Evolutionary conservation across 2,797 vertebrate genomes (phyloP), one percentile per base, ranked within the genome.

Genomic region (Crenichthys baileyi): DNA sequence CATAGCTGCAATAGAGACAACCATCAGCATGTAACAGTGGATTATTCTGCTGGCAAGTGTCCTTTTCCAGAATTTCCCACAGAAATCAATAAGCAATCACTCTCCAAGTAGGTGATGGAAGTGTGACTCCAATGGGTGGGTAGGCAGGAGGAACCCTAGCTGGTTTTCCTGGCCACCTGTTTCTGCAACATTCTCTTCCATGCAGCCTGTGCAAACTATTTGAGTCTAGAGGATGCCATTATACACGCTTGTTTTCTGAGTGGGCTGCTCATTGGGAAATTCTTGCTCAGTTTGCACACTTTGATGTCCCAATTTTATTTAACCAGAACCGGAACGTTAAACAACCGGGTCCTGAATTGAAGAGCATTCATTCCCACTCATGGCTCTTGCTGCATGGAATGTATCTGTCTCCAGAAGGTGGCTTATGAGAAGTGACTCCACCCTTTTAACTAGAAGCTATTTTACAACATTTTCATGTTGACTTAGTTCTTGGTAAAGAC

Each of bases 71-170:
- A 88, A 91, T 95, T 95, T 95, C 95, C 93, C 89, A 93, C 84
- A 90, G 91, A 94, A 91, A 89, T 89, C 76, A 88, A 90, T 89
- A 86, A 90, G 87, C 88, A 91, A 93, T 92, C 95, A 91, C 92
- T 92, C 86, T 82, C 79, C 46, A 78, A 95, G 94, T 95, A 96
- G 95, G 95, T 95, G 95, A 95, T 93, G 80, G 91, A 89, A 89
- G 89, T 82, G 79, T 39, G 78, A 82, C 84, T 93, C 79, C 79
- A 60, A 63, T 20, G 26, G 70, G 70, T 70, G 78, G 85, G 87
- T 84, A 85, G 83, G 82, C 84, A 87, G 79, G 80, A 78, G 80
- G 81, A 87, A 88, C 77, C 87, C 93, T 88, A 88, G 83, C 94
- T 94, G 86, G 85, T 92, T 88, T 88, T 88, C 79, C 81, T 84